These are phyloP conservation scores for Drosophila repleta DNA, from an alignment of 1,140 invertebrate genomes.

Conservation along the genomic window DNA sequence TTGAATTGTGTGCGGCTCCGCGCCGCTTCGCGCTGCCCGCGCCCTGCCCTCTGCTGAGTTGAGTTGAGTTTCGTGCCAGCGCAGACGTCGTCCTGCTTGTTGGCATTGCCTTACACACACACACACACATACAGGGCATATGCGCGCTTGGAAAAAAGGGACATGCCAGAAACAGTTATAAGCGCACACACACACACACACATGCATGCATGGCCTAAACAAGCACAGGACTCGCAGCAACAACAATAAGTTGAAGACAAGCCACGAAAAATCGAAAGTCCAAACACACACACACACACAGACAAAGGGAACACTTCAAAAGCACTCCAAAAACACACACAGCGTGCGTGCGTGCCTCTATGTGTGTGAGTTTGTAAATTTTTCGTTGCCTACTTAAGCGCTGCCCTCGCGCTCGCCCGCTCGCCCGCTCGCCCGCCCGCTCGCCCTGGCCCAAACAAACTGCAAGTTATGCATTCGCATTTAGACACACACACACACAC, in stretches of 20 bases:
- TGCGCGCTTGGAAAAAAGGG: constrained; percentile 67
- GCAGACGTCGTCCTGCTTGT: constrained; percentile 52
- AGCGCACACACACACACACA: background rate
- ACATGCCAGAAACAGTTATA: constrained; percentile 65
- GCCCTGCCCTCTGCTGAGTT: constrained; percentile 18
- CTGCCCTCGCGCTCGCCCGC: constrained; percentile 32
- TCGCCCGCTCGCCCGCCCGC: too few species aligned
- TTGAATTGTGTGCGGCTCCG: constrained; percentile 49
- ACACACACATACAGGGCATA: constrained; percentile 46
- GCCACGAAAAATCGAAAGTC: constrained; percentile 55
- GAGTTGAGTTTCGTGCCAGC: constrained; percentile 68
- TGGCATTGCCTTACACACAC: constrained; percentile 27
- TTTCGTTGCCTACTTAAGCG: constrained; percentile 48
- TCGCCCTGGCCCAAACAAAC: too few species aligned
- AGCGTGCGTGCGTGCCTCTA: constrained; percentile 15
- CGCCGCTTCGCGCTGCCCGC: constrained; percentile 8
- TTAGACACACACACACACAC: constrained; percentile 16
- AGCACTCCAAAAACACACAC: constrained; percentile 30
- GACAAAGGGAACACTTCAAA: constrained; percentile 32
- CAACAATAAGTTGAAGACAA: constrained; percentile 46
- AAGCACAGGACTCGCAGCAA: constrained; percentile 13
- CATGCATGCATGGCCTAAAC: constrained; percentile 7
- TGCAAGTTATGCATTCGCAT: constrained; percentile 48
- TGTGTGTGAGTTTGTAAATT: constrained; percentile 15
- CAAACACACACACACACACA: constrained; percentile 32